A percentile compares a stretch with the other conserved stretches of the same genome.
Conservation (phyloP, 2,888 invertebrate genomes). For the Dexiosoma caninum region DNA sequence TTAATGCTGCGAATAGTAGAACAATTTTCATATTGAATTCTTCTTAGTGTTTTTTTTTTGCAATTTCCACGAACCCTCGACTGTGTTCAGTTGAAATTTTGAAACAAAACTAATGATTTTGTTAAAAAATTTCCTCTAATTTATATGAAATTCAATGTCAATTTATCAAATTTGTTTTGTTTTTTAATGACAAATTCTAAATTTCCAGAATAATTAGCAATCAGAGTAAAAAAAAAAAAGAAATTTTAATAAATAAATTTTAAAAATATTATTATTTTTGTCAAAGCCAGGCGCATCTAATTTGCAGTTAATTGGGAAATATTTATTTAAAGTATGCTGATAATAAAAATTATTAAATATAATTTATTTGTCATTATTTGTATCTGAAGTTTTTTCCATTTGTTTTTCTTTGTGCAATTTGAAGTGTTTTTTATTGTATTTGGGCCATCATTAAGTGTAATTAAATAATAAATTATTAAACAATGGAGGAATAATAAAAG, state of each 20-base stretch:
- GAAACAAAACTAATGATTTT: conserved; percentile 12
- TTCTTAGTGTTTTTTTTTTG: neutral
- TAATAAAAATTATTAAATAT: conserved; percentile 58
- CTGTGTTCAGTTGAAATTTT: neutral
- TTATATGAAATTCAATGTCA: conserved; percentile 38
- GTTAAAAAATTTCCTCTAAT: neutral
- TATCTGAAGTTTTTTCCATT: conserved; percentile 9
- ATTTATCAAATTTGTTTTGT: neutral
- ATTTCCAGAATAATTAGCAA: too few species aligned
- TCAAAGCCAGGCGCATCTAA: conserved; percentile 39
- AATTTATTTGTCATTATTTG: conserved; percentile 66
- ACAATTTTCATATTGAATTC: conserved; percentile 18
- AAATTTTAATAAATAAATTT: conserved; percentile 27
- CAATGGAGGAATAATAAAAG: neutral
- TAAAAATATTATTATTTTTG: conserved; percentile 37
- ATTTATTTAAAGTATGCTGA: conserved; percentile 26
- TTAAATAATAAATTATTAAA: conserved; percentile 48
- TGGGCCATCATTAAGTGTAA: conserved; percentile 53
- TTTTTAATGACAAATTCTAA: too few species aligned
- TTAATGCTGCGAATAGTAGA: neutral
- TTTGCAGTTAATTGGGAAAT: conserved; percentile 40
- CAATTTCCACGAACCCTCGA: neutral
- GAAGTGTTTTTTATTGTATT: conserved; percentile 32
- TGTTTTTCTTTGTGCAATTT: conserved; percentile 6
- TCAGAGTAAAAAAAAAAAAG: neutral